Conservation (phyloP, 2,888 invertebrate genomes). For the Ectobius pallidus region DNA sequence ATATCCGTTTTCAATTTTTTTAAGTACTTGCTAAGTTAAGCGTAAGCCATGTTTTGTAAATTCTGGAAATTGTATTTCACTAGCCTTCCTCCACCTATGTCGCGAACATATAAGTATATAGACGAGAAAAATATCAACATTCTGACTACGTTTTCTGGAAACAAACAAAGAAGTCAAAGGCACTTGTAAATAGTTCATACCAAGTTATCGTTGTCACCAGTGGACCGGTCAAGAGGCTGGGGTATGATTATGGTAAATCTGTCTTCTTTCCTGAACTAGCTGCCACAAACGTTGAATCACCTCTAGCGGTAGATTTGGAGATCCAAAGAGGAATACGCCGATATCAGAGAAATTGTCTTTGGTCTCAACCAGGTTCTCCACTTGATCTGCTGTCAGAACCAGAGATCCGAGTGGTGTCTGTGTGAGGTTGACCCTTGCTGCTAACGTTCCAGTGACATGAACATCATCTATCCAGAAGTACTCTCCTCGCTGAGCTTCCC, state of each 20-base stretch:
- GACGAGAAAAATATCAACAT: constrained; percentile 32
- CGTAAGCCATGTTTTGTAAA: constrained; percentile 24
- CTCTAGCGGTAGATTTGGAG: constrained; percentile 58
- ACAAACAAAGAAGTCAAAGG: constrained; percentile 33
- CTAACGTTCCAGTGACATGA: constrained; percentile 73
- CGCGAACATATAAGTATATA: constrained; percentile 4
- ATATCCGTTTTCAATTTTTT: constrained; percentile 17
- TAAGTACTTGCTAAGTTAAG: constrained; percentile 36
- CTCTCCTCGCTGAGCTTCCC: constrained; percentile 63
- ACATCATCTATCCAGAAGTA: constrained; percentile 89
- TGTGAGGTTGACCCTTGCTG: constrained; percentile 61
- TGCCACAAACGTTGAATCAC: constrained; percentile 62
- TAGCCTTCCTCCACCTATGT: constrained; percentile 37
- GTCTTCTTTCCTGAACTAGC: constrained; percentile 47
- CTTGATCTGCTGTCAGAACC: constrained; percentile 53
- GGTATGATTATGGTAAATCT: neutral
- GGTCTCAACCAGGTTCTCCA: constrained; percentile 48
- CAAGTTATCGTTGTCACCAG: neutral
- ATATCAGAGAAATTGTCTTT: constrained; percentile 46
- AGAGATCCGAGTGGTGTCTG: constrained; percentile 60
- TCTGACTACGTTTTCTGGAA: neutral
- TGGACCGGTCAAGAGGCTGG: neutral
- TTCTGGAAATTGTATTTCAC: constrained; percentile 16
- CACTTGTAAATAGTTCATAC: too few relatives aligned
- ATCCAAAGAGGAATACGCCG: constrained; percentile 61